Percentiles rank a stretch among this genome's conserved stretches.
Conservation (phyloP, 2,113 vertebrate genomes). For the Upupa epops region DNA sequence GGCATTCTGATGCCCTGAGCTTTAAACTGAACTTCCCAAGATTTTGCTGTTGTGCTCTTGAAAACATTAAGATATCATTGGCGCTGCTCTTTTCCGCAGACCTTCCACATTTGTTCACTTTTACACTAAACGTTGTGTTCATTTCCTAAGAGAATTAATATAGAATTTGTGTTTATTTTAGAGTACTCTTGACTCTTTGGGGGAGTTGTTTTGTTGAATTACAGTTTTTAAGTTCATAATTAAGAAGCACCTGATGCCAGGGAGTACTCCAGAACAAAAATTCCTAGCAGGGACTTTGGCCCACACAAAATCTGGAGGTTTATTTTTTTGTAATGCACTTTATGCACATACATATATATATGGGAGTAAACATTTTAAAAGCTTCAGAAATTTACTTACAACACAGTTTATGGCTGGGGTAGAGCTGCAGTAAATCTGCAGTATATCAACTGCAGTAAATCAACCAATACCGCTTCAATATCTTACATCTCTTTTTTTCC, state of each 20-base stretch:
- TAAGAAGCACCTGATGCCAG: background rate
- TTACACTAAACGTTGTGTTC: background rate
- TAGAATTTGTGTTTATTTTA: background rate
- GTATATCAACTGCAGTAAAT: background rate
- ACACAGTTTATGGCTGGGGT: background rate
- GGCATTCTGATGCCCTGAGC: background rate
- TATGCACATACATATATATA: background rate
- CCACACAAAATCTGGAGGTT: background rate
- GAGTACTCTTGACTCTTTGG: background rate
- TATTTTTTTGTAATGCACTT: background rate
- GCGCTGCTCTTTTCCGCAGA: background rate
- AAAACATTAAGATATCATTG: accelerated
- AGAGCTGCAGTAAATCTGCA: background rate
- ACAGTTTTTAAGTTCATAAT: background rate
- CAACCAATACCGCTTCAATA: background rate
- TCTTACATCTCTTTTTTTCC: background rate
- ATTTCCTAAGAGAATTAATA: background rate
- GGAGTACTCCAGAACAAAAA: background rate
- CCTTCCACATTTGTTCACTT: background rate
- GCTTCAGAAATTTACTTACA: background rate
- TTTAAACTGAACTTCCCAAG: background rate
- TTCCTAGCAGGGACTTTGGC: background rate
- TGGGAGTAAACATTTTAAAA: background rate
- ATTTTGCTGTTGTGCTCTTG: background rate
- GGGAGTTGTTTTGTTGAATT: background rate